A percentile compares a stretch with the other conserved stretches of the same genome.
Evolutionary conservation across 2,888 invertebrate genomes (phyloP).

Genomic region (Hirtodrosophila alboralis): DNA sequence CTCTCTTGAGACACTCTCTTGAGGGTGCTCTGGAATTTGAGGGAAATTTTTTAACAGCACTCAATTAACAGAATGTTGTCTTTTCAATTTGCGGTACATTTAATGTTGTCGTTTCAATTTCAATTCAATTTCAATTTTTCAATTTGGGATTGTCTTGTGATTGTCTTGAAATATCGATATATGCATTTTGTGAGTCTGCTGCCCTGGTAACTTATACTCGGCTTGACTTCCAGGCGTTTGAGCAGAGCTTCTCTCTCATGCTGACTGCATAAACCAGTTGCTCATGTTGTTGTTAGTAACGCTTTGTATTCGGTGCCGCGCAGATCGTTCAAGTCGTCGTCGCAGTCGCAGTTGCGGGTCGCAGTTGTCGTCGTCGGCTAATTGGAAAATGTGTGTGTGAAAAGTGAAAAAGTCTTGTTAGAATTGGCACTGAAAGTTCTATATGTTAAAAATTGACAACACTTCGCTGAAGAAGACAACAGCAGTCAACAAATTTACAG

Average conservation of each 20-base stretch:
- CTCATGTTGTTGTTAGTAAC: constrained; percentile 68
- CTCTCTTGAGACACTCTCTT: no score
- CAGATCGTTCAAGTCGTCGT: constrained; percentile 54
- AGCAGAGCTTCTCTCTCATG: constrained; percentile 17
- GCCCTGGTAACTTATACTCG: constrained; percentile 1
- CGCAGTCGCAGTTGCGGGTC: constrained; percentile 12
- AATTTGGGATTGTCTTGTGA: no score
- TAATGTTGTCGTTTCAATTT: no score
- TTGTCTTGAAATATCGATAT: no score
- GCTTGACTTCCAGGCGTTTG: constrained; percentile 51
- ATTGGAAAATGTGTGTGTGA: constrained; percentile 55
- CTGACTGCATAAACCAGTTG: constrained; percentile 66
- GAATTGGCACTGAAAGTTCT: constrained; percentile 21
- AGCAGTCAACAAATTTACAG: constrained; percentile 33
- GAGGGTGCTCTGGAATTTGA: no score
- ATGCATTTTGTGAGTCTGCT: no score
- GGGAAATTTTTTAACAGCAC: no score
- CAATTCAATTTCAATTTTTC: no score
- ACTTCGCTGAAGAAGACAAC: not conserved
- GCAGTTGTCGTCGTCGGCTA: constrained; percentile 36
- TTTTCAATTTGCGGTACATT: no score
- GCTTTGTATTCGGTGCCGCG: constrained; percentile 60
- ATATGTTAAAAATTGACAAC: constrained; percentile 9
- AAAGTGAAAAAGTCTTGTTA: constrained; percentile 66
- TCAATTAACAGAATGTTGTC: no score